Percentiles rank a stretch among this genome's conserved stretches.
Conservation (phyloP, 2,113 vertebrate species). For the Odontophorus gujanensis region DNA sequence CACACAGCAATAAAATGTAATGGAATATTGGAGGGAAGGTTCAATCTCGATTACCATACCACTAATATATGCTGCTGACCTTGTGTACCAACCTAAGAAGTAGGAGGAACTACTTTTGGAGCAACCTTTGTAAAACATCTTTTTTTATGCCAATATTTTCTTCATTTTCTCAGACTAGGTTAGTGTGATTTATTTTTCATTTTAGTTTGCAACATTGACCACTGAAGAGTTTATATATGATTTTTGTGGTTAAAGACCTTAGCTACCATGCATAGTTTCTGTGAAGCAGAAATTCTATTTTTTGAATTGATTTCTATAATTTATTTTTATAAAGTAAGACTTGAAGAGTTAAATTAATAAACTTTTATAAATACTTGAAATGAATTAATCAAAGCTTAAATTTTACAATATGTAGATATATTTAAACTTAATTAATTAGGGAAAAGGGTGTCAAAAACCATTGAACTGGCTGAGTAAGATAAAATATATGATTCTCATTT, state of each 20-base stretch:
- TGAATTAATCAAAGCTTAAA: neutral
- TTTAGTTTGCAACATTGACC: neutral
- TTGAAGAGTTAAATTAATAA: neutral
- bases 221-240: neutral
- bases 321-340: neutral
- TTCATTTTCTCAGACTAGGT: neutral
- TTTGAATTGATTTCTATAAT: neutral
- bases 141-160: neutral
- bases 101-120: too few species aligned
- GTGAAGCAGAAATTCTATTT: neutral
- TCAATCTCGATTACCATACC: too few species aligned
- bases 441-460: neutral
- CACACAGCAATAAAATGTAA: too few species aligned
- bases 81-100: too few species aligned
- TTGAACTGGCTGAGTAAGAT: neutral
- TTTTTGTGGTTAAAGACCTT: neutral
- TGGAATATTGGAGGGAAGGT: too few species aligned
- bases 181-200: neutral
- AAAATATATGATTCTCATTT: neutral
- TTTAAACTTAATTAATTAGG: neutral
- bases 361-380: neutral
- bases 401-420: neutral
- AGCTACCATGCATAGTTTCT: neutral
- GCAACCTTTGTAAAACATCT: neutral
- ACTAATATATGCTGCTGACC: too few species aligned